Conservation (phyloP, 2,113 vertebrate genomes). For the Semnornis frantzii region DNA sequence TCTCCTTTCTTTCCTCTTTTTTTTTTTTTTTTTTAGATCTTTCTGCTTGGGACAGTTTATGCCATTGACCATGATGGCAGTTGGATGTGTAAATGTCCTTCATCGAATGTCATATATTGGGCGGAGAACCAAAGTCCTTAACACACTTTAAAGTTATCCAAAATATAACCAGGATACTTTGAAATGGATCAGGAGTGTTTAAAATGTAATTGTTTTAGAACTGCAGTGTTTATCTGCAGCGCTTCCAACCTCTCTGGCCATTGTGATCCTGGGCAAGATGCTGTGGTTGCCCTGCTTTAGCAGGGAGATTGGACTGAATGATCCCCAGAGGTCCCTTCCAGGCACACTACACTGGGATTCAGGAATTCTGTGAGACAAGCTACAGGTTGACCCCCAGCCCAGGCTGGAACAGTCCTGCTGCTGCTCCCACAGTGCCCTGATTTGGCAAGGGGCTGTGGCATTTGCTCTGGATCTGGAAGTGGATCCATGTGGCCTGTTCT, state of each 20-base stretch:
- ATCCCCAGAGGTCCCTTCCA: not conserved
- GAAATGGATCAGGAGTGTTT: too few species aligned
- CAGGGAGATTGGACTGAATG: not conserved
- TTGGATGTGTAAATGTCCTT: not conserved
- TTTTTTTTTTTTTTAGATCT: too few species aligned
- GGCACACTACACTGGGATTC: not conserved
- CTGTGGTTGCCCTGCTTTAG: not conserved
- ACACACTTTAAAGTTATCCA: not conserved
- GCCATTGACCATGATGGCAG: not conserved
- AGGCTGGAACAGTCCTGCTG: too few species aligned
- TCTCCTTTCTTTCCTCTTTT: too few species aligned
- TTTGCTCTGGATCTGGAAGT: not conserved
- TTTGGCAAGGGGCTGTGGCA: not conserved
- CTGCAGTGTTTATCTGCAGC: not conserved
- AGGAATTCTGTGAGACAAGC: too few species aligned
- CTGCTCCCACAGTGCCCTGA: not conserved
- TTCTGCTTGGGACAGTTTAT: not conserved
- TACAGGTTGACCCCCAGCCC: too few species aligned
- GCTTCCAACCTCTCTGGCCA: too few species aligned
- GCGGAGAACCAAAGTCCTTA: not conserved
- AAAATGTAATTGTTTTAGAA: too few species aligned
- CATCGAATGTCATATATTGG: not conserved
- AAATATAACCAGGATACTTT: not conserved
- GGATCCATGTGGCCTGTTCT: not conserved
- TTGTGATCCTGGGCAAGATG: not conserved